Conservation (phyloP, 2,888 invertebrate genomes). For the Lasioglossum oenotherae region DNA sequence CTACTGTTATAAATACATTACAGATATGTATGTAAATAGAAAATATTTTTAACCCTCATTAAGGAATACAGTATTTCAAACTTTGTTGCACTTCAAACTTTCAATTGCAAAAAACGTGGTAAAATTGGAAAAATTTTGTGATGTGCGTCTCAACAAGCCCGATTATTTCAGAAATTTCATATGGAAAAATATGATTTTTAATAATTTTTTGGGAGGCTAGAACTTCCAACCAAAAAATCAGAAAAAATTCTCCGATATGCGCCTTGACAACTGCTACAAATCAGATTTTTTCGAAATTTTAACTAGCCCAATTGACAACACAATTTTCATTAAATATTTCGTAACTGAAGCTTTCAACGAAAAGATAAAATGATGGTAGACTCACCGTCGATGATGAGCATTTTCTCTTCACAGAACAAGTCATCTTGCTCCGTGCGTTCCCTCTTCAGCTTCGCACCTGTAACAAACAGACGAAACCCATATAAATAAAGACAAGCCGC, state of each 20-base stretch:
- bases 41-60: background rate
- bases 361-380: slow-evolving; percentile 22
- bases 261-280: background rate
- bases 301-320: too few relatives aligned
- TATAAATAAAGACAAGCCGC: background rate
- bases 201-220: background rate
- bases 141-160: too few relatives aligned
- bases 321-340: background rate
- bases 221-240: background rate
- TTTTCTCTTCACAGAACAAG: slow-evolving; percentile 83
- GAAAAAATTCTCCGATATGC: background rate
- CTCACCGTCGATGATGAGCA: slow-evolving; percentile 83
- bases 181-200: background rate
- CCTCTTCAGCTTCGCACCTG: slow-evolving; percentile 82
- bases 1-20: background rate
- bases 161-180: background rate
- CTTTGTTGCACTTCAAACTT: background rate
- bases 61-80: background rate
- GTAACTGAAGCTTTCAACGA: background rate
- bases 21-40: background rate
- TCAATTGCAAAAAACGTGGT: background rate
- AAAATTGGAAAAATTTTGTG: background rate
- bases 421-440: slow-evolving; percentile 82
- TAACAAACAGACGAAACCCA: slow-evolving; percentile 24
- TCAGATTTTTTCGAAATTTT: background rate